Base-by-base conservation (phyloP, 2,888 invertebrate genomes). In the Allygus modestus region DNA sequence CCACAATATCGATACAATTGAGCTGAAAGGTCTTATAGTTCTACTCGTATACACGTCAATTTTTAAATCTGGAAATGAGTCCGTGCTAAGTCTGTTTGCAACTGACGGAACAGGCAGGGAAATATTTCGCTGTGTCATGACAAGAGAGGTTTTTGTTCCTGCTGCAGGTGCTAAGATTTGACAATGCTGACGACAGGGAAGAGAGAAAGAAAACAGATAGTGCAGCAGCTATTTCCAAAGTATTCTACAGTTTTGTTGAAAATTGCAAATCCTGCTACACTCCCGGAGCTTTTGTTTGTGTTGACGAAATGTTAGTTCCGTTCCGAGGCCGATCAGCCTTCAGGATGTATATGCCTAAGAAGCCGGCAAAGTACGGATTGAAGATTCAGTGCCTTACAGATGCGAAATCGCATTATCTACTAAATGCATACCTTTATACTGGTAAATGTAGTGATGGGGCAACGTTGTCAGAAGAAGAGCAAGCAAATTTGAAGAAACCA, bases 401-500 rank as follows among this genome's bases (percentile, higher is more conserved):
- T 23, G 23, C 54, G 20, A 54, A 54, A 15, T 23, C 54, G 9
- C 54, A 54, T 23, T 54, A 54, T 23, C 15, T 54, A 7, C 15
- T 23, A 1, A 54, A 54, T 23, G 54, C 20, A 23, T 54, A 54
- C 23, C 1, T 54, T 5, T 54, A 54, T 23, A 54, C 54, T 2
- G 54, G 54, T 4, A 54, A 54, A 54, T 15, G 23, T 54, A 54
- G 54, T 54, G 54, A 54, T 54, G 54, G 54, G 46, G 17, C 12
- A 46, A 15, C 46, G 15, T 46, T 46, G 17, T 46, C 46, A 15
- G 46, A 46, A 15, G 46, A 46, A 15, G 28, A 37, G 15, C 7
- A 82, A 37, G 86, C 88, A 84, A 87, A 87, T 84, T 85, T 88
- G 12, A 79, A 84, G 33, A 87, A 87, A 83, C 88, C 89, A 33